A percentile compares a stretch with the other conserved stretches of the same genome.
Conservation (phyloP, 1,140 invertebrate species). For the Galendromus occidentalis region DNA sequence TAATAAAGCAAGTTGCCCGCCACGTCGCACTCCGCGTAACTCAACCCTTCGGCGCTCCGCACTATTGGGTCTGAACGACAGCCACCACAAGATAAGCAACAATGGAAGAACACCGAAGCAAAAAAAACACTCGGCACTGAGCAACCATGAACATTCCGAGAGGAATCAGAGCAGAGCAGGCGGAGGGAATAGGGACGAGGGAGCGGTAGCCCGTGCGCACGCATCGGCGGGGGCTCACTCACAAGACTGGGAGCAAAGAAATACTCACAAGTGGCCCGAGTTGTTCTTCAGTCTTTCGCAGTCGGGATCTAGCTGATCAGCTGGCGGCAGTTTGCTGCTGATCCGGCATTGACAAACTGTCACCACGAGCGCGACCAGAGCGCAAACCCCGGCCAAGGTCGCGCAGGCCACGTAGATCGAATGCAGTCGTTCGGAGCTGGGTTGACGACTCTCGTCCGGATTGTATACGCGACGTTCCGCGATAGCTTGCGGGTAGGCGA, state of each 20-base stretch:
- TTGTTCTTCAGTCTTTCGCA: not conserved
- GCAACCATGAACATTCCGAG: too few relatives aligned
- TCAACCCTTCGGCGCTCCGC: too few relatives aligned
- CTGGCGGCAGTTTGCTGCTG: slow-evolving; percentile 27
- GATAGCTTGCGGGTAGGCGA: slow-evolving; percentile 36
- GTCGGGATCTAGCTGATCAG: not conserved
- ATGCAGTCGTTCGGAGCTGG: slow-evolving; percentile 42
- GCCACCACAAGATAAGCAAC: too few relatives aligned
- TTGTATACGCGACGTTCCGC: slow-evolving; percentile 35
- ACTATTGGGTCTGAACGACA: too few relatives aligned
- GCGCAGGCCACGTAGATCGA: slow-evolving; percentile 49
- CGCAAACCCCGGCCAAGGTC: slow-evolving; percentile 43
- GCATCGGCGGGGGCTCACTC: too few relatives aligned
- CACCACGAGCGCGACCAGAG: slow-evolving; percentile 45
- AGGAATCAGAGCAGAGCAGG: too few relatives aligned
- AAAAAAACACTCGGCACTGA: too few relatives aligned
- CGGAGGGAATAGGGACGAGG: too few relatives aligned
- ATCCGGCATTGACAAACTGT: slow-evolving; percentile 46
- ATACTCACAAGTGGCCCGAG: not conserved
- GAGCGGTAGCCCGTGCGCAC: too few relatives aligned
- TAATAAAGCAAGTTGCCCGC: too few relatives aligned
- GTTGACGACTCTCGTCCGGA: slow-evolving; percentile 26
- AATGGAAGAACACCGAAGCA: too few relatives aligned
- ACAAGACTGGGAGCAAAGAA: not conserved
- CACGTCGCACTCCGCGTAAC: too few relatives aligned